Evolutionary conservation across 2,797 vertebrate genomes (phyloP).

Genomic region (Pteropus rufus): DNA sequence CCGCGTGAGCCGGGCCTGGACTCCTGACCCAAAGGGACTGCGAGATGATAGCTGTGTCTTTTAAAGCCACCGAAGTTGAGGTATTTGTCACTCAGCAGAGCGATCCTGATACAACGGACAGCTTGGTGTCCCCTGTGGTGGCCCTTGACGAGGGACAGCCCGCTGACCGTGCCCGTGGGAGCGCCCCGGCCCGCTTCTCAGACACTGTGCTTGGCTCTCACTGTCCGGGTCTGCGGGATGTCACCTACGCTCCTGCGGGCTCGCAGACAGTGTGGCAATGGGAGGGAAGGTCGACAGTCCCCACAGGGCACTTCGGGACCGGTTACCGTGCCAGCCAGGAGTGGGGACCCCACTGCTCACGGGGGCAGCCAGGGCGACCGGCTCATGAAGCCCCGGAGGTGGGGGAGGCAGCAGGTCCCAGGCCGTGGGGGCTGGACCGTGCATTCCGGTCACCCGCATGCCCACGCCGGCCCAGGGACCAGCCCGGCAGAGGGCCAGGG

Average conservation of each 20-base stretch:
- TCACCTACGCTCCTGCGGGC: background rate
- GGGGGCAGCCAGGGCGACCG: background rate
- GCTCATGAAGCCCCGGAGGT: accelerated
- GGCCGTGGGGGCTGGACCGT: background rate
- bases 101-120: background rate
- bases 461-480: too few relatives aligned
- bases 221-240: too few relatives aligned
- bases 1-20: background rate
- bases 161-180: accelerated
- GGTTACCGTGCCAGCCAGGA: accelerated
- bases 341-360: accelerated
- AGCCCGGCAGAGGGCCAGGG: background rate
- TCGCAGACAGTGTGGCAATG: accelerated
- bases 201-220: too few relatives aligned
- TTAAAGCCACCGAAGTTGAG: background rate
- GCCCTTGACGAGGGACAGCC: background rate
- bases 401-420: background rate
- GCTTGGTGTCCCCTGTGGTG: background rate
- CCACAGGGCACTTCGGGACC: too few relatives aligned
- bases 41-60: accelerated
- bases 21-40: background rate
- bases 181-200: accelerated
- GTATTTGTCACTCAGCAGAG: too few relatives aligned
- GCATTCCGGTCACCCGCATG: accelerated
- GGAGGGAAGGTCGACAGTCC: accelerated